Evolutionary conservation across 2,888 invertebrate species (phyloP).

Genomic region (Empis livida): DNA sequence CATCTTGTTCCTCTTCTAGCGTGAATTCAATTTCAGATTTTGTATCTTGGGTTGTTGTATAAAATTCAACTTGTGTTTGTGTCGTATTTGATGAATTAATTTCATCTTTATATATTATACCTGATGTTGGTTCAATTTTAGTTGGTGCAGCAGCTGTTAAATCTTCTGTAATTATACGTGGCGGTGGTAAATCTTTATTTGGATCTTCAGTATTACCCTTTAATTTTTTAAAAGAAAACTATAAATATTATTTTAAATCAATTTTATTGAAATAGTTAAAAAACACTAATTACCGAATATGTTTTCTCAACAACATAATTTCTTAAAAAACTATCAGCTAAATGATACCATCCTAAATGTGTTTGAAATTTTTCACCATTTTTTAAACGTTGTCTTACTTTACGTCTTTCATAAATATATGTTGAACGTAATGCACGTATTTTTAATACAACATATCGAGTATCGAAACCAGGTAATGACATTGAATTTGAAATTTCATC

Average conservation of each 20-base stretch:
- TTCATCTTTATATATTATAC: background rate
- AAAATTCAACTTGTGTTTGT: background rate
- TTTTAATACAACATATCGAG: background rate
- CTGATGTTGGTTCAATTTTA: background rate
- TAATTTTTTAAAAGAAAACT: background rate
- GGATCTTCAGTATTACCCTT: background rate
- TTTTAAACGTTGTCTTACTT: background rate
- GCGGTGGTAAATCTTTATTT: conserved; percentile 1
- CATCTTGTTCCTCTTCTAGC: too few species aligned
- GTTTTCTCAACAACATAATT: conserved; percentile 1
- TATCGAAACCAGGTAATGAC: background rate
- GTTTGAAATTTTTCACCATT: conserved; percentile 2
- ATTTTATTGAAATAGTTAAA: background rate
- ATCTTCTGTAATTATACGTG: background rate
- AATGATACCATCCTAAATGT: conserved; percentile 2
- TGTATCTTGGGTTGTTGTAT: background rate
- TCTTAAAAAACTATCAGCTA: background rate
- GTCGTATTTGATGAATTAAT: background rate
- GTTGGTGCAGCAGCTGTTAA: too few species aligned
- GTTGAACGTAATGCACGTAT: background rate
- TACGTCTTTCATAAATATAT: background rate
- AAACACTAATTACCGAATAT: background rate
- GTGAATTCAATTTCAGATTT: too few species aligned
- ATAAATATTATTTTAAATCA: background rate
- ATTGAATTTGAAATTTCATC: background rate